Evolutionary conservation across 2,888 invertebrate species (phyloP).

Genomic region (Hemicrepidius hirtus): DNA sequence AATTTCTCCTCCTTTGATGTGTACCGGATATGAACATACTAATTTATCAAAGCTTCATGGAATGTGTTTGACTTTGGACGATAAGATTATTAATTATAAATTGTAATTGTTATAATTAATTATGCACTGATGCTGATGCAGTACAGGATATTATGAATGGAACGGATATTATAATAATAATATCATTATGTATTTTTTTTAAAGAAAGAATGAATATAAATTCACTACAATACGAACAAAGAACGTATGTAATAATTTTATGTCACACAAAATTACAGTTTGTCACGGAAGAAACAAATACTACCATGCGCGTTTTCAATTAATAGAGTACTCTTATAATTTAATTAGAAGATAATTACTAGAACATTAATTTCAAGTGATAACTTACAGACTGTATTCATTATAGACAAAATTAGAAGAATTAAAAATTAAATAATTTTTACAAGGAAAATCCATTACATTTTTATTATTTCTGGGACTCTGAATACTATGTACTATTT

Average conservation of each 20-base stretch:
- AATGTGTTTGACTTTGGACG: neutral
- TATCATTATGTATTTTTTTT: neutral
- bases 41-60: constrained; percentile 1
- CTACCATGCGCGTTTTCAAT: constrained; percentile 2
- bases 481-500: no score
- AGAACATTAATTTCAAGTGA: no score
- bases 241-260: neutral
- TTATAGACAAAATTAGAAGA: no score
- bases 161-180: no score
- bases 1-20: neutral
- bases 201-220: neutral
- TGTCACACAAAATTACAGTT: neutral
- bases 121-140: no score
- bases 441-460: no score
- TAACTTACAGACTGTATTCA: no score
- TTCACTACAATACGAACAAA: neutral
- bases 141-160: no score
- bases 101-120: neutral
- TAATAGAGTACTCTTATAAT: neutral
- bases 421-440: no score
- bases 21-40: neutral
- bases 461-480: no score
- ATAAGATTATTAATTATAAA: constrained; percentile 4
- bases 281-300: neutral
- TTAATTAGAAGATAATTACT: neutral